These are phyloP conservation scores for Acrocephalus scirpaceus DNA, from an alignment of 2,797 vertebrate species.

Conservation along the genomic window DNA sequence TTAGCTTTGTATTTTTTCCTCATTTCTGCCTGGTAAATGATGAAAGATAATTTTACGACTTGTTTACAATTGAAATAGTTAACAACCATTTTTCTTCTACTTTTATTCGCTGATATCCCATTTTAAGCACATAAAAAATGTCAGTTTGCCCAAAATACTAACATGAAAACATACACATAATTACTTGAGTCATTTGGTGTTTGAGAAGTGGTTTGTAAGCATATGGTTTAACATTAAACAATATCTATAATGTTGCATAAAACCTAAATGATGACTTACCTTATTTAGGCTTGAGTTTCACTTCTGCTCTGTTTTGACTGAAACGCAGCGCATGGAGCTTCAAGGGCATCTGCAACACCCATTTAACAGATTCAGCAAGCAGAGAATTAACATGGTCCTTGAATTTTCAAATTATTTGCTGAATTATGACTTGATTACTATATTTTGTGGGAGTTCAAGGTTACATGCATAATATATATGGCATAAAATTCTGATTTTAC, in stretches of 20 bases:
- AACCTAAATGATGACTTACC: background rate
- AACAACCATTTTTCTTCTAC: background rate
- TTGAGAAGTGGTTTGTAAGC: background rate
- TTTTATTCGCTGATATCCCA: background rate
- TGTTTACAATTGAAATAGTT: background rate
- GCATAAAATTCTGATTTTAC: background rate
- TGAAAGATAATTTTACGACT: background rate
- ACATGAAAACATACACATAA: background rate
- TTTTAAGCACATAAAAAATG: background rate
- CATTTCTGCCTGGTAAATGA: background rate
- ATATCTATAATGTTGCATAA: background rate
- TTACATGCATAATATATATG: background rate
- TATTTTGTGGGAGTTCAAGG: background rate
- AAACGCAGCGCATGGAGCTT: fast-evolving
- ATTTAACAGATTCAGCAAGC: background rate
- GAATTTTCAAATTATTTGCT: background rate
- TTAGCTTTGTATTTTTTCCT: background rate
- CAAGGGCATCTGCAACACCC: background rate
- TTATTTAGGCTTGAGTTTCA: background rate
- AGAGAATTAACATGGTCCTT: background rate
- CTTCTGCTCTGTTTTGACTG: background rate
- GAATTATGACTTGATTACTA: background rate
- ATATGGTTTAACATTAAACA: background rate
- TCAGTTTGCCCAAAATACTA: background rate
- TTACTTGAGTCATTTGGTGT: background rate